Percentiles rank a stretch among this genome's conserved stretches.
phyloP scores from a whole-genome alignment of 2,797 vertebrate species.

The Salmo trutta region DNA sequence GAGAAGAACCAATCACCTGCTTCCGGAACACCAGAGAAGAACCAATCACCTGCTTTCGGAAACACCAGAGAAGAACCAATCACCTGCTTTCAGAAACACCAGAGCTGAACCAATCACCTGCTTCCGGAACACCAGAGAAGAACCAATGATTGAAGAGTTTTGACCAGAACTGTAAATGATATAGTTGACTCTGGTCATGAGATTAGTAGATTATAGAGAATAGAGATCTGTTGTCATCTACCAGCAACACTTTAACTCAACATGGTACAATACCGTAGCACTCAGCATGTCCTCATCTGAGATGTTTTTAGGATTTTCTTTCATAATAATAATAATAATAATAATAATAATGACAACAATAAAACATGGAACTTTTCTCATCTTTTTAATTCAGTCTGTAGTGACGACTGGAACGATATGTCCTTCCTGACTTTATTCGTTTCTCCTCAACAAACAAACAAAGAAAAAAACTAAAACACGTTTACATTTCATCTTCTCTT shows the following conservation, averaged over 20 bases:
- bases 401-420: slow-evolving; percentile 56
- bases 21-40: too few relatives aligned
- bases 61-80: neutral
- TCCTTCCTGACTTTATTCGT: slow-evolving; percentile 43
- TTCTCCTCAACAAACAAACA: slow-evolving; percentile 43
- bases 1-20: neutral
- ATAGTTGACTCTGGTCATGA: too few relatives aligned
- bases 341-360: slow-evolving; percentile 1
- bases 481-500: slow-evolving; percentile 52
- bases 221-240: too few relatives aligned
- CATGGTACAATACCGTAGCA: neutral
- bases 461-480: slow-evolving; percentile 5
- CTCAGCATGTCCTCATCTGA: neutral
- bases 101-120: neutral
- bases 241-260: neutral
- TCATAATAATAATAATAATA: neutral
- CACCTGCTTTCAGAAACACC: neutral
- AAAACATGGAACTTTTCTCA: slow-evolving; percentile 7
- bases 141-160: too few relatives aligned
- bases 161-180: too few relatives aligned
- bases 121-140: too few relatives aligned
- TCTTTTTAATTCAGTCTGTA: slow-evolving; percentile 62
- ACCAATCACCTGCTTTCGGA: neutral
- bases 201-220: too few relatives aligned
- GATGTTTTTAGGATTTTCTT: neutral